Conservation (phyloP, 2,888 invertebrate genomes). For the Nebria salina region DNA sequence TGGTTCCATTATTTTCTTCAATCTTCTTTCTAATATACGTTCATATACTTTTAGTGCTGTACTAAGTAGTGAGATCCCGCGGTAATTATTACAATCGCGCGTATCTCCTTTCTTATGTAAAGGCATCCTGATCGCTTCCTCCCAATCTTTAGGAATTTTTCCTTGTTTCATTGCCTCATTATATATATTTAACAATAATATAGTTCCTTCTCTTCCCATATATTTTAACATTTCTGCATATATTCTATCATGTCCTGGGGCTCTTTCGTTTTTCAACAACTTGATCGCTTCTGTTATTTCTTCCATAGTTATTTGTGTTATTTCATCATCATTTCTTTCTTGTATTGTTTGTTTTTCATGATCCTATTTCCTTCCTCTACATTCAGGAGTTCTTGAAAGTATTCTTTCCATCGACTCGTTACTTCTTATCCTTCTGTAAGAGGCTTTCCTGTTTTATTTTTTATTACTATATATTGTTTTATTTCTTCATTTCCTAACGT, state of each 20-base stretch:
- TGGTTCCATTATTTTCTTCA: background rate
- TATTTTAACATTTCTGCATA: background rate
- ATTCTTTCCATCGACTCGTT: no score
- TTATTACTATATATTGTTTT: background rate
- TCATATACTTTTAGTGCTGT: constrained; percentile 30
- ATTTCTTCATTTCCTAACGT: background rate
- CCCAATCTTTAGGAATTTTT: constrained; percentile 45
- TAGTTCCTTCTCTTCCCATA: no score
- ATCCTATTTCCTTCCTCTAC: background rate
- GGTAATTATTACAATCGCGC: constrained; percentile 32
- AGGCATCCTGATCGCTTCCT: constrained; percentile 34
- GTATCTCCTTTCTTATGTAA: constrained; percentile 33
- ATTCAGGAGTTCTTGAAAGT: no score
- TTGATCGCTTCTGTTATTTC: constrained; percentile 2
- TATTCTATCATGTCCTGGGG: constrained; percentile 14
- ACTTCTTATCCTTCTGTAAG: no score
- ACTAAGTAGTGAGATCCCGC: constrained; percentile 34
- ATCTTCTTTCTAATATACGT: constrained; percentile 29
- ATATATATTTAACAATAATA: constrained; percentile 1
- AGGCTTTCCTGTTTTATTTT: background rate
- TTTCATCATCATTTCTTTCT: background rate
- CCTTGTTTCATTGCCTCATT: constrained; percentile 5
- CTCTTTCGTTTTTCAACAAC: background rate
- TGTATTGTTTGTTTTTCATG: background rate
- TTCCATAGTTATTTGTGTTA: background rate